Base-by-base conservation (phyloP, 1,140 invertebrate genomes). In the Anoplophora glabripennis region DNA sequence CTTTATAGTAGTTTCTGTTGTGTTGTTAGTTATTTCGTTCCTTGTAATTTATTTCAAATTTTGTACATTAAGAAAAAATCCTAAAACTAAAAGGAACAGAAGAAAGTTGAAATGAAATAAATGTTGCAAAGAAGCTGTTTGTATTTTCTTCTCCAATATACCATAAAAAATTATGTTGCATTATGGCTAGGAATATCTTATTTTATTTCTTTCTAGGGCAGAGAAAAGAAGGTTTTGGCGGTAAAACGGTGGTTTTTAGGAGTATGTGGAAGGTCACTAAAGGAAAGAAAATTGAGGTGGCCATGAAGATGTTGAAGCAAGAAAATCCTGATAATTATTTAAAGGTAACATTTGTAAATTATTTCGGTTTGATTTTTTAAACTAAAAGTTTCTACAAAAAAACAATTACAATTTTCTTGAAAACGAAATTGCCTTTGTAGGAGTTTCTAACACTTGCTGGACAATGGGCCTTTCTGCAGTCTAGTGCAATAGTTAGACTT, bases 401-500 rank as follows among this genome's bases (percentile, higher is more conserved):
- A 17, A 8, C 2, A 3, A 56, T 10, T 9, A n/a, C n/a, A 47
- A 17, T 47, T 47, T 15, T 46, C 37, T 42, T 1, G 11, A 53
- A 17, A 11, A 11, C 3, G 7, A 41, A 21, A 21, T 53, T 45
- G 53, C 40, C 21, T 45, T 79, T 76, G 3, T 74, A 89, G 83
- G 89, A 90, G 57, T 91, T 92, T 75, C 79, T 91, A n/a, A 80
- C 86, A 47, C 72, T 91, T 56, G 83, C 86, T 7, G 84, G 86
- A 21, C 84, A 84, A 65, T 92, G 90, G 85, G 83, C 87, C 12
- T 84, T 86, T 58, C 79, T 93, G 47, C 83, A 86, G 65, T 89
- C 88, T 8, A 83, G 82, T 45, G 81, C 87, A 5, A 80, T 93
- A 65, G 85, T 93, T 3, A 80, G 85, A 67, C 74, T 92, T 11